Evolutionary conservation across 2,888 invertebrate species (phyloP), one percentile per base, ranked within the genome.

Genomic region (Halictus quadricinctus): DNA sequence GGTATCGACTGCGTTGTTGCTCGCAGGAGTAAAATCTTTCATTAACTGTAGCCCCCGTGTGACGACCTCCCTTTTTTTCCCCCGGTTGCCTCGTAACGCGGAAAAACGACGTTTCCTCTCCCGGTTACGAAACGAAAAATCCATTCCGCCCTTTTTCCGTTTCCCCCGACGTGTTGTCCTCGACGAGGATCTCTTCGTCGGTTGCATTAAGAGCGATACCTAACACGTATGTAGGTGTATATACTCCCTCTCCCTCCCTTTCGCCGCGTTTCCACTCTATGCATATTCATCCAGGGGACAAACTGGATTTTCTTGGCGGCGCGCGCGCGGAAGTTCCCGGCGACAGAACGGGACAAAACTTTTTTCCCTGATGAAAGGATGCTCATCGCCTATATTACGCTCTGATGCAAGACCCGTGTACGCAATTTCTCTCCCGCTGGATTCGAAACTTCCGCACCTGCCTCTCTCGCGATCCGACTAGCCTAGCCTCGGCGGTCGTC

Each of bases 351-450:
- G 64, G 72, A 84, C 72, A 54, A 86, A 88, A 88, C 80, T 88
- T 87, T 88, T 87, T 80, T 82, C 77, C 72, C 70, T 54, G 58
- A 58, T 54, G 84, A 88, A 88, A 78, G 82, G 84, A 82, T 75
- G 88, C 83, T 85, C 88, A 81, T 88, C 81, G 81, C 81, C 78
- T 81, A 86, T 89, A 89, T 89, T 89, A 87, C 84, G 75, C 79
- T 60, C 88, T 89, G 88, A 89, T 89, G 89, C 89, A 86, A 89
- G 86, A 88, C 72, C 75, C 89, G 76, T 89, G 89, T 89, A 89
- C 82, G 89, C 83, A 79, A 86, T 89, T 86, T 83, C 79, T 89
- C 83, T 87, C 79, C 80, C 80, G 81, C 80, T 80, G 80, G 70
- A 84, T 85, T 82, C 89, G 82, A 81, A 85, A 87, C 83, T 88